Percentiles rank a stretch among this genome's conserved stretches.
These are phyloP conservation scores for Chelmon rostratus DNA, from an alignment of 2,797 vertebrate genomes.

Conservation along the genomic window DNA sequence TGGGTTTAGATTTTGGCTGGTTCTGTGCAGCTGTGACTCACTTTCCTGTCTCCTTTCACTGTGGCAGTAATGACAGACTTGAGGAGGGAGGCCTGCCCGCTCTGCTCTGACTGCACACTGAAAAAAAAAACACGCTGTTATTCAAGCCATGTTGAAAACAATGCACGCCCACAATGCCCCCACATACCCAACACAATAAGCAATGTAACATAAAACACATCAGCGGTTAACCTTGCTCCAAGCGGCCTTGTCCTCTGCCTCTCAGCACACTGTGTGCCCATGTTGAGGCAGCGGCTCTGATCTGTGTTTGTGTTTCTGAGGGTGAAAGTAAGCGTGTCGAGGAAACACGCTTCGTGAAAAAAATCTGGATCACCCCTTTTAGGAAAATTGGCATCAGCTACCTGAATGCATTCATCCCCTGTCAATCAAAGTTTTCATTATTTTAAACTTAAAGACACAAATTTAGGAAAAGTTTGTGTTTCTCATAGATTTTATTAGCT, in stretches of 20 bases:
- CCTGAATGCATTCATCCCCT: not conserved
- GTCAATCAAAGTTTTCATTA: not conserved
- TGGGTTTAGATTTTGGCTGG: slow-evolving; percentile 26
- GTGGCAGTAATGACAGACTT: slow-evolving; percentile 33
- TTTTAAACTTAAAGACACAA: not conserved
- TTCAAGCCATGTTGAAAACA: slow-evolving; percentile 26
- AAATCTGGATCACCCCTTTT: slow-evolving; percentile 12
- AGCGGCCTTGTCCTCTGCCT: slow-evolving; percentile 2
- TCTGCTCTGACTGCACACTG: slow-evolving; percentile 15
- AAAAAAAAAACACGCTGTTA: slow-evolving; percentile 30
- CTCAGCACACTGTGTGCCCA: not conserved
- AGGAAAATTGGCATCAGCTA: slow-evolving; percentile 5
- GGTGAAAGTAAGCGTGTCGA: slow-evolving; percentile 3
- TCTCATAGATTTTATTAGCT: not conserved
- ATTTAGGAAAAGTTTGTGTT: not conserved
- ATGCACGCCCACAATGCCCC: slow-evolving; percentile 35
- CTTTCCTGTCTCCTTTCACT: slow-evolving; percentile 49
- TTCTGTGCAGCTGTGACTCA: slow-evolving; percentile 65
- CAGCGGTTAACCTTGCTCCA: slow-evolving; percentile 1
- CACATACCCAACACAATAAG: slow-evolving; percentile 29
- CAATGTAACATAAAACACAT: not conserved
- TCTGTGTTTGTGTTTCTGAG: slow-evolving; percentile 22
- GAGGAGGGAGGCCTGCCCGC: not conserved
- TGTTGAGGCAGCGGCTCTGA: not conserved
- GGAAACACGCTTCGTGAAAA: slow-evolving; percentile 5